These are phyloP conservation scores for Hemichromis elongatus DNA, from an alignment of 2,113 vertebrate genomes.

Conservation along the genomic window DNA sequence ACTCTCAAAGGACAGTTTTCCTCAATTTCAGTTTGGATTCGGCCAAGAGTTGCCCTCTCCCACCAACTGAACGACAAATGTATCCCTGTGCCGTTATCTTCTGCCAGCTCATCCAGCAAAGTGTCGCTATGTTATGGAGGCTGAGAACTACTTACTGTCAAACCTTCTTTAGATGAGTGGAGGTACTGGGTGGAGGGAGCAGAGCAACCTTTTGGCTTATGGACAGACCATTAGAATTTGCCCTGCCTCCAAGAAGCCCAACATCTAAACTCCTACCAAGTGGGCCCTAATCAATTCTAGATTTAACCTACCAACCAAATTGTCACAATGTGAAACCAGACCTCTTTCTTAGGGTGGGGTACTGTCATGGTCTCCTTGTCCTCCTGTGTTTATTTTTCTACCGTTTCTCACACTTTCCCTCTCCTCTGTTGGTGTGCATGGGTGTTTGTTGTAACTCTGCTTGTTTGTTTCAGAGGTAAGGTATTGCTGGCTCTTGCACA, in stretches of 20 bases:
- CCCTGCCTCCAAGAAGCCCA: not conserved
- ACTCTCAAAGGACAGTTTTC: not conserved
- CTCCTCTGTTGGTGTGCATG: not conserved
- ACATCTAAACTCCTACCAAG: not conserved
- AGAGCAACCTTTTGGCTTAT: not conserved
- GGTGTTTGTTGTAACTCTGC: not conserved
- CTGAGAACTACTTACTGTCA: not conserved
- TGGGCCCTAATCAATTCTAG: not conserved
- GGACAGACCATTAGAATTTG: not conserved
- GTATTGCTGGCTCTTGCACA: not conserved
- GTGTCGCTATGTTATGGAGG: not conserved
- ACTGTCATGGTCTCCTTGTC: not conserved
- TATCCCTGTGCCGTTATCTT: not conserved
- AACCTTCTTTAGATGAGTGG: not conserved
- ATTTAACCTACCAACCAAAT: not conserved
- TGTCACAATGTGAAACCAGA: not conserved
- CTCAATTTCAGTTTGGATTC: not conserved
- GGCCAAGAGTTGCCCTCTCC: not conserved
- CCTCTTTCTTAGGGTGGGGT: not conserved
- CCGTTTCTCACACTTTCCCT: not conserved
- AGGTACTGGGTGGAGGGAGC: not conserved
- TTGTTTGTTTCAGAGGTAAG: not conserved
- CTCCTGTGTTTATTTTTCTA: not conserved
- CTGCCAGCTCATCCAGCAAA: not conserved
- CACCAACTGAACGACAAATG: not conserved